Conservation (phyloP, 2,797 vertebrate genomes). For the Lithobates sylvaticus region DNA sequence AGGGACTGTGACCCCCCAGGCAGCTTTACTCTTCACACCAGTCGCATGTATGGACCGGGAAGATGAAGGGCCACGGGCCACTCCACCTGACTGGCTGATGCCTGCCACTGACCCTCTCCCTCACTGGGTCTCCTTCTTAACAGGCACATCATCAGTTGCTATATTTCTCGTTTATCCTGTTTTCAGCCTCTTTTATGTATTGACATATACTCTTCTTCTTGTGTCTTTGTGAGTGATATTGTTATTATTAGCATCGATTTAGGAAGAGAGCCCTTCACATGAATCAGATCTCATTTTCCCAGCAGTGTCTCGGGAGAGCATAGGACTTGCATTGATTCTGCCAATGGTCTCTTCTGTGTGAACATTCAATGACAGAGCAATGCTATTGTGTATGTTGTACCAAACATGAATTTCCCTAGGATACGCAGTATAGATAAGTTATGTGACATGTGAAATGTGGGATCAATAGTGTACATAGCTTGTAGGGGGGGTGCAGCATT, state of each 20-base stretch:
- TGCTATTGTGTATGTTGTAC: conserved; percentile 1
- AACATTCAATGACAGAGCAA: not conserved
- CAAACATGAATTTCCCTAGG: not conserved
- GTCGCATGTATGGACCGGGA: too few relatives aligned
- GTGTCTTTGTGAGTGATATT: not conserved
- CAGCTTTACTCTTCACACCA: too few relatives aligned
- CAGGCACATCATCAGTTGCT: not conserved
- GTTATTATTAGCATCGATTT: not conserved
- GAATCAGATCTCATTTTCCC: not conserved
- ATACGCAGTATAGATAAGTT: too few relatives aligned
- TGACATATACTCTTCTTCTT: not conserved
- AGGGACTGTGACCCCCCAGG: too few relatives aligned
- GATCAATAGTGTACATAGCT: too few relatives aligned
- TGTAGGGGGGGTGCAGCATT: too few relatives aligned
- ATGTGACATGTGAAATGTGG: too few relatives aligned
- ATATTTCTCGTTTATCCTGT: not conserved
- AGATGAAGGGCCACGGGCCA: too few relatives aligned
- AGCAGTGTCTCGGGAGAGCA: not conserved
- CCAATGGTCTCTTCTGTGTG: not conserved
- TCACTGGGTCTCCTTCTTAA: too few relatives aligned
- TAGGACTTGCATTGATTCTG: not conserved
- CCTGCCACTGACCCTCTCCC: too few relatives aligned
- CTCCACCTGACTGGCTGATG: too few relatives aligned
- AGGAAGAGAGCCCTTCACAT: not conserved
- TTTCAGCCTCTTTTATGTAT: not conserved